These are phyloP conservation scores for Xiphias gladius DNA, from an alignment of 2,113 vertebrate species.

Conservation along the genomic window DNA sequence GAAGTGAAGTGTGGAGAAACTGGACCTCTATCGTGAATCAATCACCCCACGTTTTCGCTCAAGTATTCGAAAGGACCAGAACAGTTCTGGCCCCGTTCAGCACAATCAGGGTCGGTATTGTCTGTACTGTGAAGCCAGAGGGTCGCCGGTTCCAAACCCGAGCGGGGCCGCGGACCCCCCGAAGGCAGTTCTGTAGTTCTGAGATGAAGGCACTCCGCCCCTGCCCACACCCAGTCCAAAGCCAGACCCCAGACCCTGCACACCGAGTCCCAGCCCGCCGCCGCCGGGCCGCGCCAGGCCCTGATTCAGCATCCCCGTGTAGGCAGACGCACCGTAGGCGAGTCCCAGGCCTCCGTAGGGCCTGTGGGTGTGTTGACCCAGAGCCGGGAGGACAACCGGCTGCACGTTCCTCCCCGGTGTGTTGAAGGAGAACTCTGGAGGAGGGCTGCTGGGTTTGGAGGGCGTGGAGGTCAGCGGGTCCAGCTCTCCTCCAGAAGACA, in stretches of 20 bases:
- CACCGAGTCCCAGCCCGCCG: conserved; percentile 74
- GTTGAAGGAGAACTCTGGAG: conserved; percentile 95
- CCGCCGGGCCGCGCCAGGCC: conserved; percentile 79
- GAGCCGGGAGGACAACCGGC: conserved; percentile 87
- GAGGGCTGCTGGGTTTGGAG: conserved; percentile 90
- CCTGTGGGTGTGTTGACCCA: conserved; percentile 82
- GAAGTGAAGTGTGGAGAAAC: neutral
- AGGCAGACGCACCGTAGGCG: conserved; percentile 85
- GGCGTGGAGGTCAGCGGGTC: conserved; percentile 93
- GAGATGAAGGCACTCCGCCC: conserved; percentile 67
- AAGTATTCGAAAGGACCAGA: neutral
- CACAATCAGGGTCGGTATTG: conserved; percentile 86
- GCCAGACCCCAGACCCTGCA: conserved; percentile 56
- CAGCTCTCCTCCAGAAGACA: conserved; percentile 76
- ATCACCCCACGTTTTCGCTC: neutral
- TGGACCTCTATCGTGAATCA: neutral
- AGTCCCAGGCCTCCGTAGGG: conserved; percentile 87
- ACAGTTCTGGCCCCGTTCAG: neutral
- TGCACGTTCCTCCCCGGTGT: conserved; percentile 91
- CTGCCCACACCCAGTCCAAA: conserved; percentile 59
- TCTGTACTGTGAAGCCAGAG: conserved; percentile 74
- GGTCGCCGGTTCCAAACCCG: conserved; percentile 84
- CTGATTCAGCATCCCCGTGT: conserved; percentile 83
- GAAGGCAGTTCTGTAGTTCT: conserved; percentile 90
- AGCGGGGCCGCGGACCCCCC: conserved; percentile 79